Evolutionary conservation across 2,888 invertebrate species (phyloP).

Genomic region (Disparrhopalites patrizii): DNA sequence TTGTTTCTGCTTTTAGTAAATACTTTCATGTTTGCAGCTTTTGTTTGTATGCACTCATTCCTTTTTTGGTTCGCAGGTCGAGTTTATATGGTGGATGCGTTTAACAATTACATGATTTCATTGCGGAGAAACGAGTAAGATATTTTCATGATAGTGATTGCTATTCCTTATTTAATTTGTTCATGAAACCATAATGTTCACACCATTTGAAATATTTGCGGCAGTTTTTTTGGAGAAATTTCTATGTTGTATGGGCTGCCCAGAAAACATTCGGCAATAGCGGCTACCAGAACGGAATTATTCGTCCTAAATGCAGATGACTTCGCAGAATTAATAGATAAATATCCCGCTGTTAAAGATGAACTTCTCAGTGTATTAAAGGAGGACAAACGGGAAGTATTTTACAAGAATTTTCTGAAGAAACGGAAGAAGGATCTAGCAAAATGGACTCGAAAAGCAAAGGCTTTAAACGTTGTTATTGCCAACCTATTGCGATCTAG

Average conservation of each 20-base stretch:
- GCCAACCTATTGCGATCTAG: background rate
- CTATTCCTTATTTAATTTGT: background rate
- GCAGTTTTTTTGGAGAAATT: slow-evolving; percentile 37
- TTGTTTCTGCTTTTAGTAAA: no score
- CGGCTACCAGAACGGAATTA: slow-evolving; percentile 32
- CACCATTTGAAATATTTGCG: background rate
- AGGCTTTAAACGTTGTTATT: slow-evolving; percentile 3
- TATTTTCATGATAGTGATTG: background rate
- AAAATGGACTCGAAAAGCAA: slow-evolving; percentile 1
- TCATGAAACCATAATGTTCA: background rate
- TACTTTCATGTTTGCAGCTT: slow-evolving; percentile 1
- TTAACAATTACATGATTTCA: slow-evolving; percentile 20
- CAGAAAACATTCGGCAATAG: slow-evolving; percentile 39
- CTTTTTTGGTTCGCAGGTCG: slow-evolving; percentile 21
- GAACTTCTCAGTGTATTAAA: background rate
- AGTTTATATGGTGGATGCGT: slow-evolving; percentile 24
- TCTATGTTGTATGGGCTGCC: slow-evolving; percentile 32
- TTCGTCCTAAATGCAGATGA: slow-evolving; percentile 35
- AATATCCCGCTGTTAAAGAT: slow-evolving; percentile 30
- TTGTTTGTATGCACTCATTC: background rate
- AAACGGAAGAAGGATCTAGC: background rate
- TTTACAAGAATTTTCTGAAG: background rate
- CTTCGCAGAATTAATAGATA: slow-evolving; percentile 32
- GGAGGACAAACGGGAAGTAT: background rate
- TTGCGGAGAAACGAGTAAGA: slow-evolving; percentile 27